Base-by-base conservation (phyloP, 2,113 vertebrate genomes). In the Pluvialis apricaria region DNA sequence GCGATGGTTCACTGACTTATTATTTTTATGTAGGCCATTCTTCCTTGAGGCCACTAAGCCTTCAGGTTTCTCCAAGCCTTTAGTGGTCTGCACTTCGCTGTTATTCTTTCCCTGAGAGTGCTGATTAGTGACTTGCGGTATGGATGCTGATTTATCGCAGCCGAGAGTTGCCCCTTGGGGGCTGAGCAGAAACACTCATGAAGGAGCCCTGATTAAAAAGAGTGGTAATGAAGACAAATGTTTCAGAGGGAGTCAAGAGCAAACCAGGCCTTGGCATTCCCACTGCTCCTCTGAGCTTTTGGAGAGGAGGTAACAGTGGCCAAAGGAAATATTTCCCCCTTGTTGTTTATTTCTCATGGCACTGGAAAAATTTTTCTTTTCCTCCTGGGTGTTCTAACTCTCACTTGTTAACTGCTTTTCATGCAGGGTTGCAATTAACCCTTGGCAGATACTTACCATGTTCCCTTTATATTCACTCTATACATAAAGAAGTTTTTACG, bases 321-420 rank as follows among this genome's bases (percentile, higher is more conserved):
- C 98, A 98, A 98, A 98, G 98, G 98, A 98, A 98, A 98, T 98
- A 98, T 98, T 98, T 97, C 97, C 97, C 97, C 97, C 96, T 97
- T 96, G 96, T 98, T 98, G 98, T 99, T 98, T 99, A 98, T 98
- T 99, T 98, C 98, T 99, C 97, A 98, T 98, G 98, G 98, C 98
- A 98, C 98, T 98, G 97, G 97, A 98, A 98, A 98, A 98, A 98
- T 98, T 98, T 98, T 98, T 97, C 98, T 97, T 98, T 97, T 97
- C 97, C 98, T 99, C 98, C 97, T 98, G 98, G 98, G 99, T 99
- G 98, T 99, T 99, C 98, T 97, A 97, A 98, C 97, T 98, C 98
- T 98, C 98, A 98, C 99, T 99, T 98, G 98, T 99, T 99, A 99
- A 99, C 98, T 98, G 98, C 98, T 98, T 99, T 98, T 98, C 98